A percentile compares a stretch with the other conserved stretches of the same genome.
Conservation (phyloP, 2,888 invertebrate genomes). For the Epinotia ramella region DNA sequence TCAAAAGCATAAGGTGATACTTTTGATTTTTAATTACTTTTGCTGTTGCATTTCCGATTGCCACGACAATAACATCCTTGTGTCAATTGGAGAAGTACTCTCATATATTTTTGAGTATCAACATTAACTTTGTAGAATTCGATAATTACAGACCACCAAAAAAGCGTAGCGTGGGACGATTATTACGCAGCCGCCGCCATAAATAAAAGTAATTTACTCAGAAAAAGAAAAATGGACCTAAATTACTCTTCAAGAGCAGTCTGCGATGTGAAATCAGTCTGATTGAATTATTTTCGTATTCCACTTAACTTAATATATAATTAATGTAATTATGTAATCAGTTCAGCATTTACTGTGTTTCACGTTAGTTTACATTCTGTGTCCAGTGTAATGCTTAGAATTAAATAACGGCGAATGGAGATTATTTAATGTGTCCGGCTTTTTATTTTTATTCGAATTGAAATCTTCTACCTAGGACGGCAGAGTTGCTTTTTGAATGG, state of each 20-base stretch:
- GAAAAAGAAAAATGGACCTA: constrained; percentile 52
- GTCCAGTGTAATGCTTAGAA: neutral
- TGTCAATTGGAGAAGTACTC: constrained; percentile 51
- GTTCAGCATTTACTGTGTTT: neutral
- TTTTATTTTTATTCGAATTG: no score
- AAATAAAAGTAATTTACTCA: constrained; percentile 69
- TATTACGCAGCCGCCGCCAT: constrained; percentile 62
- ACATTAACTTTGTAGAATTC: constrained; percentile 54
- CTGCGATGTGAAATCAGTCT: constrained; percentile 53
- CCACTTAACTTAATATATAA: neutral
- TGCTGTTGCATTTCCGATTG: constrained; percentile 44
- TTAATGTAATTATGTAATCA: neutral
- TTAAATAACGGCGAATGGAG: neutral
- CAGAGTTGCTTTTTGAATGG: no score
- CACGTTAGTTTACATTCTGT: neutral
- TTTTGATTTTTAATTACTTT: constrained; percentile 41
- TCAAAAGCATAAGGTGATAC: constrained; percentile 44
- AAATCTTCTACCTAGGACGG: no score
- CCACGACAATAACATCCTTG: constrained; percentile 55
- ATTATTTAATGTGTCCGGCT: no score
- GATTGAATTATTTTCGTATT: constrained; percentile 62
- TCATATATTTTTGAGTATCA: constrained; percentile 51
- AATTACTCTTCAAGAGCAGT: constrained; percentile 43
- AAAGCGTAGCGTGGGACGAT: constrained; percentile 59
- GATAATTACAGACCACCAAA: constrained; percentile 69